Percentiles rank a stretch among this genome's conserved stretches.
Evolutionary conservation across 2,113 vertebrate genomes (phyloP).

Genomic region (Gasterosteus aculeatus): DNA sequence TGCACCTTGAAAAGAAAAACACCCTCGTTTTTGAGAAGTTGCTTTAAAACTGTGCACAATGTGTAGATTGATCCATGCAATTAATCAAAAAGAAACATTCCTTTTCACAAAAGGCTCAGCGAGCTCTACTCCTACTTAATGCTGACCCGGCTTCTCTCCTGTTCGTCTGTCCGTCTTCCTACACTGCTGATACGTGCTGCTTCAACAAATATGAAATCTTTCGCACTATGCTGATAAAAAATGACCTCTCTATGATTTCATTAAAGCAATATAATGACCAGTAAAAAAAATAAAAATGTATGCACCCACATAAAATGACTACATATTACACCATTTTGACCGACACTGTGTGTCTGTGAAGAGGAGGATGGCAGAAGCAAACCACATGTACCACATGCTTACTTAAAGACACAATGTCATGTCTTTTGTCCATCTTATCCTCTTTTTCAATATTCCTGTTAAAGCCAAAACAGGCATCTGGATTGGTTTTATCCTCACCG

Average conservation of each 20-base stretch:
- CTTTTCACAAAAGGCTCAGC: slow-evolving; percentile 7
- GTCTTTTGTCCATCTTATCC: slow-evolving; percentile 1
- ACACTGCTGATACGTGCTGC: slow-evolving; percentile 5
- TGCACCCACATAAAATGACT: too few species aligned
- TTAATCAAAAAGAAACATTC: slow-evolving; percentile 13
- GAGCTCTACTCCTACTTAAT: background rate
- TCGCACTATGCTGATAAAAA: background rate
- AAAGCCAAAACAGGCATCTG: slow-evolving; percentile 15
- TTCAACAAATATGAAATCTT: background rate
- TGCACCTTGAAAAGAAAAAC: slow-evolving; percentile 3
- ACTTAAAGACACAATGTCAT: slow-evolving; percentile 2
- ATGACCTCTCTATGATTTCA: slow-evolving; percentile 5
- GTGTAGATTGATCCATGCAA: slow-evolving; percentile 20
- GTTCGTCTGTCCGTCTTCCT: background rate
- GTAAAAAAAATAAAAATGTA: too few species aligned
- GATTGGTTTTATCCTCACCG: slow-evolving; percentile 18
- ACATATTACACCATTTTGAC: background rate
- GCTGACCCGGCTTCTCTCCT: background rate
- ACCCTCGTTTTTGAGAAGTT: slow-evolving; percentile 3
- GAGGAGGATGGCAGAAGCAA: background rate
- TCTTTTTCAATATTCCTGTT: slow-evolving; percentile 11
- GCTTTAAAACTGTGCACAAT: background rate
- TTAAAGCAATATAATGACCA: background rate
- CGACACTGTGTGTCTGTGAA: slow-evolving; percentile 15
- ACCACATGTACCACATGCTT: background rate